Evolutionary conservation across 2,888 invertebrate species (phyloP), one percentile per base, ranked within the genome.

Genomic region (Phrixothrix hirtus): DNA sequence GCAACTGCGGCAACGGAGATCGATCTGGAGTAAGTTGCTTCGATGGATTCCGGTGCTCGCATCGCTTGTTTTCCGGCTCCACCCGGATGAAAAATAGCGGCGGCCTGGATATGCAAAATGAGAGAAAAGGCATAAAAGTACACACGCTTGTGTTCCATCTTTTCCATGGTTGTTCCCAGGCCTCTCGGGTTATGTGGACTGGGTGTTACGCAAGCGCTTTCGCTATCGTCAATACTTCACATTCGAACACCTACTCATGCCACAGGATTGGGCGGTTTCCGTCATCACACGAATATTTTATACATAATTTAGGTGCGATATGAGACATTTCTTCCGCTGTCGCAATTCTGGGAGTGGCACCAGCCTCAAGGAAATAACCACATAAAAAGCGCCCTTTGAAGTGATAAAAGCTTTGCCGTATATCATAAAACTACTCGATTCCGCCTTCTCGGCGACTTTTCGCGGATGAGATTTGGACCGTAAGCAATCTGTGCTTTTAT

Each of bases 31-130:
- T 64, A 64, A 61, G 61, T 58, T 51, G 49, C 59, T 44, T 42
- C 44, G 43, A 44, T 45, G 45, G 48, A 45, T 49, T 36, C 14
- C 49, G 38, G 46, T 42, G 44, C 48, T 54, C 57, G 53, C 56
- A 49, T 57, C 56, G 55, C 59, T 58, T 61, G 61, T 63, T 61
- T 62, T 64, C 69, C 70, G 69, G 68, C 73, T 73, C 73, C 73
- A 72, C 74, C 74, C 74, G 73, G 71, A 73, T 72, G 73, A 73
- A 73, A 73, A 73, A 73, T 73, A 72, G 68, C 68, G 68, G 59
- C 70, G 68, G 65, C 68, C 69, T 66, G 71, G 66, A 68, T 67
- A 64, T 68, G 67, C 64, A 66, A 67, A 65, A 71, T 66, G 68
- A 66, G 69, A 69, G 70, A 71, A 72, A 70, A 70, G 69, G 64